phyloP scores from a whole-genome alignment of 2,888 invertebrate species.

The Cheilosia variabilis region DNA sequence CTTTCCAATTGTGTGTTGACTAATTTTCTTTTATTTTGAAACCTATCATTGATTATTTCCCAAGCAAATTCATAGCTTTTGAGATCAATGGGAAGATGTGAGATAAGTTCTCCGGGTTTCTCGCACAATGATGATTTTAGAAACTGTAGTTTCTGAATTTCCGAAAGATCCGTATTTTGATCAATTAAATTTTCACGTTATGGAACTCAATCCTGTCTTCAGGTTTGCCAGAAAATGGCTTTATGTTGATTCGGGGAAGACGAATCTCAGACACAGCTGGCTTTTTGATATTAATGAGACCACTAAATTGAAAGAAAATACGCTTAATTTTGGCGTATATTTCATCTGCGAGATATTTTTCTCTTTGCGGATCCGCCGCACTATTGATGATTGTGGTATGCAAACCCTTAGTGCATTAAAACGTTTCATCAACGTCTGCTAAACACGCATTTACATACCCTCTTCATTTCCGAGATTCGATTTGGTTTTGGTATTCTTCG shows the following conservation, averaged over 20 bases:
- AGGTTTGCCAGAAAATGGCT: not conserved
- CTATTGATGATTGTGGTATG: conserved; percentile 24
- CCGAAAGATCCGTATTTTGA: conserved; percentile 31
- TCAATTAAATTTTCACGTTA: conserved; percentile 33
- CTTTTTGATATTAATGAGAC: not conserved
- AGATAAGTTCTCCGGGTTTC: not conserved
- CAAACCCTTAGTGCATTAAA: not conserved
- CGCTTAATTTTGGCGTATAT: conserved; percentile 16
- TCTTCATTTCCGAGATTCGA: conserved; percentile 8
- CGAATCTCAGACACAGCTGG: no score
- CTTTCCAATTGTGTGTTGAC: conserved; percentile 36
- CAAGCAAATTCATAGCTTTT: conserved; percentile 34
- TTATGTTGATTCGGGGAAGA: no score
- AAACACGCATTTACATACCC: conserved; percentile 30
- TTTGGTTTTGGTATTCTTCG: conserved; percentile 5
- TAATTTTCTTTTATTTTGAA: conserved; percentile 41
- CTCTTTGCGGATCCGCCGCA: conserved; percentile 17
- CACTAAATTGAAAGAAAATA: conserved; percentile 12
- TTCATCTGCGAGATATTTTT: conserved; percentile 10
- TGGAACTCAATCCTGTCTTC: conserved; percentile 31
- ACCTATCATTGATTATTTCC: conserved; percentile 26
- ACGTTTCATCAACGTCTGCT: conserved; percentile 1
- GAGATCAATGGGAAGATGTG: not conserved
- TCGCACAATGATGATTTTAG: conserved; percentile 15
- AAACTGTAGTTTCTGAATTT: conserved; percentile 33